Evolutionary conservation across 2,888 invertebrate species (phyloP).

Genomic region (Nemurella pictetii): DNA sequence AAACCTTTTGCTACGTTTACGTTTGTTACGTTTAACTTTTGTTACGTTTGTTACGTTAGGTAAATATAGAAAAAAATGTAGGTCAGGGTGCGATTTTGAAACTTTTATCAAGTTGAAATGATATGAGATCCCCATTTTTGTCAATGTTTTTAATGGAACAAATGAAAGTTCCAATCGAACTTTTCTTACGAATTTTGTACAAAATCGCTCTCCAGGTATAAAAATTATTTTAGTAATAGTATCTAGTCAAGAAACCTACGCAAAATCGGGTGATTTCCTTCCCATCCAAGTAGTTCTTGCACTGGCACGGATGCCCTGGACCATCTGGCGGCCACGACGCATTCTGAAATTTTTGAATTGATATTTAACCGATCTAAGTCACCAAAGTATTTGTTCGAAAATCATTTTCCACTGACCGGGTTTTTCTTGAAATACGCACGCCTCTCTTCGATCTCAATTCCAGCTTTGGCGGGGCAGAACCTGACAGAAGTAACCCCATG

Average conservation of each 20-base stretch:
- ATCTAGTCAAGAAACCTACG: too few species aligned
- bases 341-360: not conserved
- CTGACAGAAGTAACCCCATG: not conserved
- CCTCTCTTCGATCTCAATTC: not conserved
- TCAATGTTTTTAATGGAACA: too few species aligned
- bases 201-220: too few species aligned
- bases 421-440: not conserved
- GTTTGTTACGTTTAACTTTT: too few species aligned
- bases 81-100: too few species aligned
- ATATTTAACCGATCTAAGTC: not conserved
- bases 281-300: not conserved
- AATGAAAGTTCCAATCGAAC: not conserved
- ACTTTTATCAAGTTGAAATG: too few species aligned
- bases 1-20: not conserved
- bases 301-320: conserved; percentile 12
- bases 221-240: too few species aligned
- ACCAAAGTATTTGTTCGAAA: not conserved
- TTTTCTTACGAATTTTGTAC: not conserved
- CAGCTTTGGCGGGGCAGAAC: not conserved
- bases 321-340: conserved; percentile 18
- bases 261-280: not conserved
- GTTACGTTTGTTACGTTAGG: too few species aligned
- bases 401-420: not conserved
- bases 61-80: not conserved
- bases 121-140: too few species aligned